These are phyloP conservation scores for Coenobita brevimanus DNA, from an alignment of 1,140 invertebrate species.

Conservation along the genomic window DNA sequence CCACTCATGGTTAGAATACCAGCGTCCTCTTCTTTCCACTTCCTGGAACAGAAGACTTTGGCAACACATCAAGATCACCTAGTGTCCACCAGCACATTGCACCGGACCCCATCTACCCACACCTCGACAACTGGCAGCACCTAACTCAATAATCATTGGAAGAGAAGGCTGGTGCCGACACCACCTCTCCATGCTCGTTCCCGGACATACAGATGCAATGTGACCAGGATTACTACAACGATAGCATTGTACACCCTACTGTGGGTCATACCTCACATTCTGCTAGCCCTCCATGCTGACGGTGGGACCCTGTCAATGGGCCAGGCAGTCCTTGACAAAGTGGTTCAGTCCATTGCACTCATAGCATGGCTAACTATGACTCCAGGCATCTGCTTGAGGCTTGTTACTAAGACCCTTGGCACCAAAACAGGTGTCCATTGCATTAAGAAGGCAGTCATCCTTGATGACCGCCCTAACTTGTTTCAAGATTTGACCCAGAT, in stretches of 20 bases:
- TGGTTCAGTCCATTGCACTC: not conserved
- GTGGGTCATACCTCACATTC: not conserved
- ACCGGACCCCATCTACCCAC: not conserved
- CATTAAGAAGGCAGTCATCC: not conserved
- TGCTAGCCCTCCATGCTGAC: not conserved
- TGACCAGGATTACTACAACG: too few species aligned
- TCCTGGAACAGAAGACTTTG: not conserved
- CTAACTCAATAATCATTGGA: not conserved
- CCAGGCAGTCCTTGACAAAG: not conserved
- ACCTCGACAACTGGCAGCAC: not conserved
- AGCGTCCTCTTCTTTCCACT: not conserved
- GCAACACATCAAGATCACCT: not conserved
- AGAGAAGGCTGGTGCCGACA: not conserved
- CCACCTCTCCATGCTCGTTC: not conserved
- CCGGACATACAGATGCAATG: not conserved
- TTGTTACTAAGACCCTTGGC: not conserved
- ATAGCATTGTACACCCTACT: too few species aligned
- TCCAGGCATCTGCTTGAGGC: too few species aligned
- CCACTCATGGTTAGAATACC: not conserved
- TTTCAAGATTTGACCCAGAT: not conserved
- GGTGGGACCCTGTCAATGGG: not conserved
- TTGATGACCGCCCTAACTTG: not conserved
- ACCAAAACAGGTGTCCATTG: not conserved
- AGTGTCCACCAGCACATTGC: not conserved
- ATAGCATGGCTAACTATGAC: not conserved